phyloP scores from a whole-genome alignment of 2,113 vertebrate species.

The Rhinopithecus roxellana region DNA sequence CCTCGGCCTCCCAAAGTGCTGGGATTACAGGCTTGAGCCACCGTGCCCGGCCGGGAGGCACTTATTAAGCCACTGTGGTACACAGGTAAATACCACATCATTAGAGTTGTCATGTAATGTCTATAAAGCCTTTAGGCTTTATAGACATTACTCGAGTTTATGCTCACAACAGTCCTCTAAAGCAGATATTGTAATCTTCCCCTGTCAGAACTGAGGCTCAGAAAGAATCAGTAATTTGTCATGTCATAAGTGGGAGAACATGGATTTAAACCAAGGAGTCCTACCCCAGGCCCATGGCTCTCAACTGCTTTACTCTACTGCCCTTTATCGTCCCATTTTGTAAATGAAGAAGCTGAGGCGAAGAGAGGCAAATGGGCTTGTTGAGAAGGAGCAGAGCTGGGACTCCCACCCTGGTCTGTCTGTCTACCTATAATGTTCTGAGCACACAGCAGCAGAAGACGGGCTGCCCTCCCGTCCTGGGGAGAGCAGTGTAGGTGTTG shows the following conservation, averaged over 20 bases:
- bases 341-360: neutral
- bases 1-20: too few relatives aligned
- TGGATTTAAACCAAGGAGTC: neutral
- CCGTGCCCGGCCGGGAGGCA: neutral
- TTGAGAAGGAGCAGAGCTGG: neutral
- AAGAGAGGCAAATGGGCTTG: neutral
- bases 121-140: neutral
- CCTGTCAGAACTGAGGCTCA: neutral
- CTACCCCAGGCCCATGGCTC: accelerated
- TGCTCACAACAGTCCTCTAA: neutral
- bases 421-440: accelerated
- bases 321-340: neutral
- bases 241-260: neutral
- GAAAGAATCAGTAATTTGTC: neutral
- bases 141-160: neutral
- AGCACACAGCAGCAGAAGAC: accelerated
- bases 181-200: neutral
- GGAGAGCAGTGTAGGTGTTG: neutral
- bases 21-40: too few relatives aligned
- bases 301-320: neutral
- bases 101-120: accelerated
- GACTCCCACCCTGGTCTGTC: accelerated
- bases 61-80: neutral
- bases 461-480: neutral
- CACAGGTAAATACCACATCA: neutral